Evolutionary conservation across 2,113 vertebrate genomes (phyloP).

Genomic region (Eurystomus gularis): DNA sequence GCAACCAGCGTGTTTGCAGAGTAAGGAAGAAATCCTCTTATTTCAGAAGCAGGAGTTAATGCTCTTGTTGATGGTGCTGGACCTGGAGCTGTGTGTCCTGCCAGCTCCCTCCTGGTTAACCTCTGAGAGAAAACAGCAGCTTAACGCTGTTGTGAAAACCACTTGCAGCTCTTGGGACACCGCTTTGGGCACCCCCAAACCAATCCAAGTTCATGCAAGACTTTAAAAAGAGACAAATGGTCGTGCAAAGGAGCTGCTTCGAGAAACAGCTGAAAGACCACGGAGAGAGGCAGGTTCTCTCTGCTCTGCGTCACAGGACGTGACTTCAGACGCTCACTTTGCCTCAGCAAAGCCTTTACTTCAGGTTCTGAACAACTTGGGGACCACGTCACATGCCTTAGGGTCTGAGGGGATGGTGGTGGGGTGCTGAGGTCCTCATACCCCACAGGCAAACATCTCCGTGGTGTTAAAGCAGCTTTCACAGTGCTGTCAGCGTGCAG

Average conservation of each 20-base stretch:
- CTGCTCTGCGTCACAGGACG: fast-evolving
- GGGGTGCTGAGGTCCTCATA: not conserved
- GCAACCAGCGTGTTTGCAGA: not conserved
- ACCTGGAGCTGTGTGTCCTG: too few relatives aligned
- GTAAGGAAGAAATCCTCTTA: not conserved
- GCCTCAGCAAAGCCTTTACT: not conserved
- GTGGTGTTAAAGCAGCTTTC: not conserved
- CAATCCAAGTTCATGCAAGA: not conserved
- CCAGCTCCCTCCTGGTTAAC: not conserved
- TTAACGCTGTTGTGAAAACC: not conserved
- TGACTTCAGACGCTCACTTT: not conserved
- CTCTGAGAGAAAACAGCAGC: not conserved
- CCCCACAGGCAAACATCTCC: fast-evolving
- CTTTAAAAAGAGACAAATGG: not conserved
- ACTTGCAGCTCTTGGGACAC: not conserved
- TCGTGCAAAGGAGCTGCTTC: not conserved
- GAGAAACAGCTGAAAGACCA: too few relatives aligned
- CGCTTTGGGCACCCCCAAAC: not conserved
- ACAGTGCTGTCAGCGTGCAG: not conserved
- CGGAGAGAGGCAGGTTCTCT: not conserved
- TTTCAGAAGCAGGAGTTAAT: not conserved
- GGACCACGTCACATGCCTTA: fast-evolving
- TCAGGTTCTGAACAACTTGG: not conserved
- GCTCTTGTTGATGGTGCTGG: not conserved
- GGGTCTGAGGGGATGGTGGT: not conserved